Evolutionary conservation across 2,797 vertebrate genomes (phyloP), one percentile per base, ranked within the genome.

Genomic region (Xerus rutilus): DNA sequence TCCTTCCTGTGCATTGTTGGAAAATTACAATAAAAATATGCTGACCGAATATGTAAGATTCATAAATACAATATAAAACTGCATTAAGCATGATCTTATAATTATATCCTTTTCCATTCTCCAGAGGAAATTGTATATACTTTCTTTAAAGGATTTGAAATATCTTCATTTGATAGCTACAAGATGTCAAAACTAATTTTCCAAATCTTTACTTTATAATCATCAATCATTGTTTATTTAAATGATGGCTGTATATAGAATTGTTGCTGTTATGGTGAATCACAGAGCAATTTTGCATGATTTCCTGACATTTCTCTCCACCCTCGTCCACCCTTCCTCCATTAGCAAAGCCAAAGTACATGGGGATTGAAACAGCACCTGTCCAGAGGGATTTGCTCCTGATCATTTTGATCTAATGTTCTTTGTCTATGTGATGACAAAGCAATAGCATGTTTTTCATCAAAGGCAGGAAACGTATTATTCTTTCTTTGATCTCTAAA

Each of bases 401-500:
- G 72, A 74, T 86, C 54, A 73, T 88, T 93, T 86, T 95, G 90
- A 94, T 93, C 93, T 72, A 52, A 83, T 65, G 70, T 32, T 83
- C 83, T 96, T 97, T 97, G 89, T 97, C 93, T 93, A 59, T 14
- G 69, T 89, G 95, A 95, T 87, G 91, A 94, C 76, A 96, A 95
- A 97, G 83, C 45, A 86, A 87, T 43, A 85, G 86, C 76, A 39
- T 70, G 82, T 67, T 96, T 91, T 72, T 69, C 76, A 89, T 89
- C 91, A 95, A 97, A 96, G 86, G 79, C 79, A 84, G 84, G 89
- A 96, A 92, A 43, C 74, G 28, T 45, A 45, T 77, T 94, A 86
- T 91, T 95, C 57, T 86, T 91, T 84, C 96, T 97, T 97, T 97
- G 94, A 97, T 96, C 96, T 96, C 67, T n/a, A 45, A 93, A 94